Evolutionary conservation across 1,140 invertebrate species (phyloP).

Genomic region (Listronotus oregonensis): DNA sequence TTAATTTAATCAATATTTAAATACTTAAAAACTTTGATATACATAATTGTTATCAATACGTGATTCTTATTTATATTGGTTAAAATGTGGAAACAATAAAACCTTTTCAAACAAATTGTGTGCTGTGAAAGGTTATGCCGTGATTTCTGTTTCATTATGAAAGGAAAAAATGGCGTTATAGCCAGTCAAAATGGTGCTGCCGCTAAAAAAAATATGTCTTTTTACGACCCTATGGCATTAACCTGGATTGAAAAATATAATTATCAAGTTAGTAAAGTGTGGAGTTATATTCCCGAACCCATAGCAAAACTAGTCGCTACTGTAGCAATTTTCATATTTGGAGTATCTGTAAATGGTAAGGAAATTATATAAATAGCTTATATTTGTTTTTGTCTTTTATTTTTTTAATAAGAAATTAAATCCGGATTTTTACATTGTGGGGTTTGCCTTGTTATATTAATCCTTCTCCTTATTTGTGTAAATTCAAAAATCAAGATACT

Average conservation of each 20-base stretch:
- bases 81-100: not conserved
- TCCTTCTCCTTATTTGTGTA: too few relatives aligned
- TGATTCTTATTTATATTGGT: conserved; percentile 7
- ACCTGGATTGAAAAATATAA: conserved; percentile 59
- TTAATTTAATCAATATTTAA: too few relatives aligned
- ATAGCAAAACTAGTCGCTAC: conserved; percentile 54
- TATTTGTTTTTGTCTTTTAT: too few relatives aligned
- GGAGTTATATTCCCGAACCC: conserved; percentile 55
- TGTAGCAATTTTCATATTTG: conserved; percentile 57
- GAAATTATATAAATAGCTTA: not conserved
- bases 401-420: too few relatives aligned
- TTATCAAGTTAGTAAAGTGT: conserved; percentile 55
- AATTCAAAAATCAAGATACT: too few relatives aligned
- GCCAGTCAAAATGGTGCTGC: not conserved
- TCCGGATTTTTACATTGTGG: too few relatives aligned
- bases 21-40: conserved; percentile 12
- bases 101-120: not conserved
- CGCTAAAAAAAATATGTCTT: conserved; percentile 14
- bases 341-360: conserved; percentile 60
- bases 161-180: conserved; percentile 2
- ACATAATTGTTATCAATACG: conserved; percentile 3
- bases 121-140: not conserved
- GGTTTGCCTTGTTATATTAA: too few relatives aligned
- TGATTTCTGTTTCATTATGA: not conserved
- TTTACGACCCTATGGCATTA: conserved; percentile 55